Conservation (phyloP, 2,888 invertebrate genomes). For the Lasioglossum figueresi region DNA sequence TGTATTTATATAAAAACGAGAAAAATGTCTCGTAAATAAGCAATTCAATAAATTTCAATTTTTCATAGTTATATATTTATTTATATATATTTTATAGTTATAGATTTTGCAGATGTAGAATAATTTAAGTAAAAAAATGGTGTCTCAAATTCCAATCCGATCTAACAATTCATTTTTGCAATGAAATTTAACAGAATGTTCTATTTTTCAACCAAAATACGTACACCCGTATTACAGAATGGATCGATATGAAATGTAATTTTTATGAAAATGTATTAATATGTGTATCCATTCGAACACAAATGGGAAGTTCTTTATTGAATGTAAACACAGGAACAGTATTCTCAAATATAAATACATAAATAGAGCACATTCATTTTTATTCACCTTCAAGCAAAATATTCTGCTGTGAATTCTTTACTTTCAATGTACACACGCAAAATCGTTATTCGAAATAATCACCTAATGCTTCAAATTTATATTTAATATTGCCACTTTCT, state of each 20-base stretch:
- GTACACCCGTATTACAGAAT: not conserved
- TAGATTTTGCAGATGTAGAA: not conserved
- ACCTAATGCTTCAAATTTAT: not conserved
- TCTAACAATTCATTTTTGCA: not conserved
- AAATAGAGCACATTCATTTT: not conserved
- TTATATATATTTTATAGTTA: not conserved
- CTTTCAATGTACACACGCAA: not conserved
- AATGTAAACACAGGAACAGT: not conserved
- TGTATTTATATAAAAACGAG: not conserved
- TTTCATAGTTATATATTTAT: not conserved
- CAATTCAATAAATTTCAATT: not conserved
- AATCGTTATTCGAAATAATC: not conserved
- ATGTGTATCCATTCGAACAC: not conserved
- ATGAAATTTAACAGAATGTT: not conserved
- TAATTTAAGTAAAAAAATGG: not conserved
- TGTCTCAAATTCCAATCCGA: not conserved
- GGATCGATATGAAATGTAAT: not conserved
- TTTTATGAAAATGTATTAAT: not conserved
- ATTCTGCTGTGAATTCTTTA: not conserved
- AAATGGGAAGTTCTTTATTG: not conserved
- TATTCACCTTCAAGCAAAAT: not conserved
- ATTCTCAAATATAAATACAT: not conserved
- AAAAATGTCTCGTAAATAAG: not conserved
- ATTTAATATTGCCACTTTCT: not conserved
- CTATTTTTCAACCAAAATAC: not conserved